Conservation (phyloP, 2,113 vertebrate genomes). For the Ailurus styani region DNA sequence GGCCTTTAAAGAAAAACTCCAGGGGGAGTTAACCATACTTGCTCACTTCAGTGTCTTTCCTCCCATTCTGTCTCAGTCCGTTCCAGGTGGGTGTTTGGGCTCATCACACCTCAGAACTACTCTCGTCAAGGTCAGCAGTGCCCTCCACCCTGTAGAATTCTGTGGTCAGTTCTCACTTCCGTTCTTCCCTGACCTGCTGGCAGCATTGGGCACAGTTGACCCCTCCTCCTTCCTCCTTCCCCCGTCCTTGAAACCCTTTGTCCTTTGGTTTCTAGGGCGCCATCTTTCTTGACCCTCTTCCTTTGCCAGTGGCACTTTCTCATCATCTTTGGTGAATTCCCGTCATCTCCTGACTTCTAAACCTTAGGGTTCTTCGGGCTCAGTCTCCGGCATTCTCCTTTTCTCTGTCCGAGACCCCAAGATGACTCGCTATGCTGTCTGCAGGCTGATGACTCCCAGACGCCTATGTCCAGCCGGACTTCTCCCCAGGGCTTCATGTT, state of each 20-base stretch:
- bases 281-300: not conserved
- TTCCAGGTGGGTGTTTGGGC: not conserved
- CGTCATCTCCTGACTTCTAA: not conserved
- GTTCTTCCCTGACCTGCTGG: not conserved
- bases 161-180: not conserved
- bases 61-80: not conserved
- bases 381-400: not conserved
- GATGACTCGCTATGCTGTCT: not conserved
- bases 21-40: not conserved
- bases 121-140: not conserved
- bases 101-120: not conserved
- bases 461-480: not conserved
- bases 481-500: not conserved
- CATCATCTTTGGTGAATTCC: not conserved
- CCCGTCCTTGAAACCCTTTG: not conserved
- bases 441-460: not conserved
- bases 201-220: not conserved
- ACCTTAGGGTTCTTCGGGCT: not conserved
- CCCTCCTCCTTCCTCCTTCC: not conserved
- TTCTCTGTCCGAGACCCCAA: not conserved
- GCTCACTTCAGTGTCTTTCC: not conserved
- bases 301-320: not conserved
- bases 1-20: not conserved
- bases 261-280: not conserved
- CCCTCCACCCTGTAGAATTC: not conserved